A percentile compares a stretch with the other conserved stretches of the same genome.
phyloP scores from a whole-genome alignment of 2,888 invertebrate genomes.

The Lasioglossum pauxillum region DNA sequence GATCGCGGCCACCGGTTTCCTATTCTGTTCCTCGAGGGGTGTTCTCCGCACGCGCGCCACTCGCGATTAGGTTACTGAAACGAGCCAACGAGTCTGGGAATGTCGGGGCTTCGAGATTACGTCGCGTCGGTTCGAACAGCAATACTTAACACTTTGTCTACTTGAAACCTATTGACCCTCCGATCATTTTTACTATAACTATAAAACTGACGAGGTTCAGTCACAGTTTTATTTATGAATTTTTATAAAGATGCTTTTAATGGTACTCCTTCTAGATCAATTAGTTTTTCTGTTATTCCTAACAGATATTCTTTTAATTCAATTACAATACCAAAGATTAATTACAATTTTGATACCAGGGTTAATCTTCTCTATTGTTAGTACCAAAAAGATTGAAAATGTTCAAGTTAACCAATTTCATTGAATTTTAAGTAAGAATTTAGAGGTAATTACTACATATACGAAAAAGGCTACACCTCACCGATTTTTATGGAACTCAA shows the following conservation, averaged over 20 bases:
- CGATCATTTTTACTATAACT: not conserved
- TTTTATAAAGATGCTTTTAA: not conserved
- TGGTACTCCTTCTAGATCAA: no score
- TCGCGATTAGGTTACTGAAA: slow-evolving; percentile 1
- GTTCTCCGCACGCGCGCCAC: not conserved
- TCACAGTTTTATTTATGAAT: not conserved
- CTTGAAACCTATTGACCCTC: not conserved
- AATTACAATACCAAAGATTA: not conserved
- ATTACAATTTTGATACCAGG: not conserved
- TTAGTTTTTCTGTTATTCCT: not conserved
- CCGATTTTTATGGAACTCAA: no score
- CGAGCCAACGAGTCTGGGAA: not conserved
- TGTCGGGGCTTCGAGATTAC: not conserved
- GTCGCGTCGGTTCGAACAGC: not conserved
- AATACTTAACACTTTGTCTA: not conserved
- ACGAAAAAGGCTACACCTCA: no score
- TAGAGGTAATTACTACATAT: no score
- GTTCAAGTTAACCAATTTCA: no score
- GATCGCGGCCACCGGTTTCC: slow-evolving; percentile 9
- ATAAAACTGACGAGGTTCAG: not conserved
- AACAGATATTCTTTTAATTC: not conserved
- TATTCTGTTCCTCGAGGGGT: slow-evolving; percentile 18
- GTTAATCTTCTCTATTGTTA: no score
- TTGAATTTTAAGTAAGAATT: no score
- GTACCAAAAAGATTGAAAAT: no score